Evolutionary conservation across 2,888 invertebrate species (phyloP), one percentile per base, ranked within the genome.

Genomic region (Alloplasta piceator): DNA sequence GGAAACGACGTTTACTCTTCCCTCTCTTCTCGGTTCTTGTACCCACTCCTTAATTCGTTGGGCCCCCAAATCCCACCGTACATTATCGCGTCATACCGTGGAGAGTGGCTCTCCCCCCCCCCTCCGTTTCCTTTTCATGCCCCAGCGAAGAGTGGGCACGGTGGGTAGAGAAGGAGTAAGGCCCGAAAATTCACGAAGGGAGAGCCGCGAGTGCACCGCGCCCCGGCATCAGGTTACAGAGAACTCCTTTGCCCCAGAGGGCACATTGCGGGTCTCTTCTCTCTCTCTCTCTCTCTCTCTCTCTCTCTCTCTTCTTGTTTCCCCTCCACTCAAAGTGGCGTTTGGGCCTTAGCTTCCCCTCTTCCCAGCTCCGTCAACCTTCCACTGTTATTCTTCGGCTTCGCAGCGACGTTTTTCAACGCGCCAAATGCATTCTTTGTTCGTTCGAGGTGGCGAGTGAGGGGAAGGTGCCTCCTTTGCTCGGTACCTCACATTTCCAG

Each of bases 21-120:
- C 56, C 60, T 66, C 70, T 43, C 71, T 60, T 73, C 72, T 61
- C 61, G 61, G 39, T 73, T 58, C 64, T 48, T 48, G 43, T 66
- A 64, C 73, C 55, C 73, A 66, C 63, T 60, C 39, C 39, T 48
- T 48, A 4, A 61, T 60, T 77, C 76, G 63, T 83, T 76, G 14
- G 58, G 56, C 70, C 55, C 80, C 76, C 66, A 48, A 77, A 73
- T 77, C 78, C 70, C 56, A 79, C 58, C 79, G 72, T 67, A 86
- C 88, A 89, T 89, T 89, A 89, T 89, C 89, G 89, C 89, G 85
- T 89, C 87, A 89, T 89, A 88, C 87, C 88, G 85, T 86, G 85
- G 75, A 83, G 82, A 78, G 84, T 84, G 82, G 85, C 79, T 78
- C 80, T 80, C 83, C 63, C 80, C 66, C 46, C 61, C 6, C 0